A percentile compares a stretch with the other conserved stretches of the same genome.
Evolutionary conservation across 64 coral and sea anemone genomes (phyloP).

Genomic region (Acropora tenuis): DNA sequence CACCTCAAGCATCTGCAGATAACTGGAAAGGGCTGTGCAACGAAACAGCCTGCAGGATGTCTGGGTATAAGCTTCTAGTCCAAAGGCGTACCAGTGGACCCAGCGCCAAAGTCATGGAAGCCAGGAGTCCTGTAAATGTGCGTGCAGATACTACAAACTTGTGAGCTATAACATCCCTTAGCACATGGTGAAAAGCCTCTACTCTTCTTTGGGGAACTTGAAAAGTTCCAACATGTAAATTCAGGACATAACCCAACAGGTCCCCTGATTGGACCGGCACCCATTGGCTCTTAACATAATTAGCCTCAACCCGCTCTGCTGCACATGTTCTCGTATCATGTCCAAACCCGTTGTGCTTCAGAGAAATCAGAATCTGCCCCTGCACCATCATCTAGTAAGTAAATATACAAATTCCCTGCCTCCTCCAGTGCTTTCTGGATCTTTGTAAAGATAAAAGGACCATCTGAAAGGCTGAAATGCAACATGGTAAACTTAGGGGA

Average conservation of each 20-base stretch:
- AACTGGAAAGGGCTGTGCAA: conserved; percentile 30
- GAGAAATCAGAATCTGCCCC: conserved; percentile 19
- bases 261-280: conserved; percentile 53
- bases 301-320: conserved; percentile 27
- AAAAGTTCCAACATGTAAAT: conserved; percentile 54
- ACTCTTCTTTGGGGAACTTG: conserved; percentile 53
- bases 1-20: not conserved
- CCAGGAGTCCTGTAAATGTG: conserved; percentile 39
- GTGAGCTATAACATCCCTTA: conserved; percentile 21
- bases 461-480: conserved; percentile 22
- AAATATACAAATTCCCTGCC: conserved; percentile 35
- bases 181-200: conserved; percentile 4
- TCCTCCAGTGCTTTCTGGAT: conserved; percentile 66
- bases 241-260: conserved; percentile 56
- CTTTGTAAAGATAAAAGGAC: conserved; percentile 47
- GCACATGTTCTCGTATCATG: not conserved
- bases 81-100: conserved; percentile 62
- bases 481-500: conserved; percentile 25
- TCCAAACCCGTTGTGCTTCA: not conserved
- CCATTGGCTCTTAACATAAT: conserved; percentile 63
- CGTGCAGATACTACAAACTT: conserved; percentile 42
- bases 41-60: not conserved
- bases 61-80: conserved; percentile 28
- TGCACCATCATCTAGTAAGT: conserved; percentile 63
- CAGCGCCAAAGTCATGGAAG: conserved; percentile 63